phyloP scores from a whole-genome alignment of 2,888 invertebrate species.

The Eledona agricola region DNA sequence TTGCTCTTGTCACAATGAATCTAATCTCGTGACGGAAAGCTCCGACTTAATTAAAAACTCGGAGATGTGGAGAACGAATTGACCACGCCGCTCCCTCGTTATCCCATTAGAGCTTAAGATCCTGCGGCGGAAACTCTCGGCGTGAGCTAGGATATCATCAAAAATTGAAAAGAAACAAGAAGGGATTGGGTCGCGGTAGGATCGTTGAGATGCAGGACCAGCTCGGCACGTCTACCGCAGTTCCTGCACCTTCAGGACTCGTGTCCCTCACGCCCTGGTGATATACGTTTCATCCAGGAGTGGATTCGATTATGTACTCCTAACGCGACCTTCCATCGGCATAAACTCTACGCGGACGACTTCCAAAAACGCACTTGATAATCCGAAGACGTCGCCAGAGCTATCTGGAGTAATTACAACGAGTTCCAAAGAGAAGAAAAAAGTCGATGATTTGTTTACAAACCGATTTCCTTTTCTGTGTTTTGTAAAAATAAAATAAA shows the following conservation, averaged over 20 bases:
- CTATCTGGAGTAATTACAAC: too few relatives aligned
- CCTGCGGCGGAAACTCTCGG: conserved; percentile 38
- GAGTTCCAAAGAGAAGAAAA: too few relatives aligned
- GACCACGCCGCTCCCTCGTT: conserved; percentile 32
- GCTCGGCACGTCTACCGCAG: conserved; percentile 45
- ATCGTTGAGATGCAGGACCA: conserved; percentile 47
- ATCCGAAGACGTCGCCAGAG: too few relatives aligned
- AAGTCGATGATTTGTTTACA: too few relatives aligned
- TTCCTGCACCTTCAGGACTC: conserved; percentile 37
- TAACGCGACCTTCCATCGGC: conserved; percentile 27
- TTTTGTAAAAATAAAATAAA: too few relatives aligned
- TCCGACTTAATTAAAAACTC: conserved; percentile 19
- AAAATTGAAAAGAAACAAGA: conserved; percentile 50
- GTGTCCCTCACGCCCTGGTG: conserved; percentile 32
- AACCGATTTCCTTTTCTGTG: too few relatives aligned
- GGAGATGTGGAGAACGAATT: conserved; percentile 24
- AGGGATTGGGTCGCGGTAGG: conserved; percentile 41
- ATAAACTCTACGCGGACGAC: conserved; percentile 22
- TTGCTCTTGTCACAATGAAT: too few relatives aligned
- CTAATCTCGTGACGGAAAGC: too few relatives aligned
- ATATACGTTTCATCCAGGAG: conserved; percentile 36
- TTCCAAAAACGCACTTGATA: conserved; percentile 5
- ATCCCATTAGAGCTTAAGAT: conserved; percentile 36
- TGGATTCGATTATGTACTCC: conserved; percentile 38
- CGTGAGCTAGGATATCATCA: conserved; percentile 47